phyloP scores from a whole-genome alignment of 2,797 vertebrate species.

The Poecile montanus region DNA sequence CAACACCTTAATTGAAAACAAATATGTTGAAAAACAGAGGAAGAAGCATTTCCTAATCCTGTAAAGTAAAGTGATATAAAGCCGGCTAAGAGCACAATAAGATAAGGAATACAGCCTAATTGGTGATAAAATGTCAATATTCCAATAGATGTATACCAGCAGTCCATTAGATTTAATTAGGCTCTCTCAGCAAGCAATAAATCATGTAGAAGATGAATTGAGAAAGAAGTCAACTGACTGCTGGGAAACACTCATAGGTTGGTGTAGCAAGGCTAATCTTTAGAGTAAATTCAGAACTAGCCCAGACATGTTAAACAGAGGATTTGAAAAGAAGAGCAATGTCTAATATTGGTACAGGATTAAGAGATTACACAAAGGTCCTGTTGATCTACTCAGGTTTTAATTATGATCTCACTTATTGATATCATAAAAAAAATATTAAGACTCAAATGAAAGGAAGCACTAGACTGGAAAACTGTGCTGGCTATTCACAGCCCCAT shows the following conservation, averaged over 20 bases:
- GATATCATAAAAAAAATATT: not conserved
- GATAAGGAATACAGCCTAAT: conserved; percentile 67
- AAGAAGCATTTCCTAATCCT: conserved; percentile 36
- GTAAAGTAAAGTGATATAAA: conserved; percentile 50
- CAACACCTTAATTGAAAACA: not conserved
- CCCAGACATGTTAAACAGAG: not conserved
- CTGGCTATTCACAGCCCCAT: accelerated
- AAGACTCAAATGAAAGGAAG: not conserved
- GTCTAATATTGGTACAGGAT: conserved; percentile 33
- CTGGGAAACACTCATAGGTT: conserved; percentile 30
- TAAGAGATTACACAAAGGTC: conserved; percentile 19
- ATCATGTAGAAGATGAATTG: conserved; percentile 57
- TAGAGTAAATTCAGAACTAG: not conserved
- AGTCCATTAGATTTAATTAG: conserved; percentile 71
- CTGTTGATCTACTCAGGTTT: not conserved
- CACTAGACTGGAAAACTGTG: not conserved
- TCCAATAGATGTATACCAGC: conserved; percentile 54
- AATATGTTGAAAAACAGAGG: not conserved
- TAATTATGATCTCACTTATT: conserved; percentile 32
- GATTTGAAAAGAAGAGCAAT: not conserved
- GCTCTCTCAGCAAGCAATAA: conserved; percentile 66
- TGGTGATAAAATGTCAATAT: conserved; percentile 77
- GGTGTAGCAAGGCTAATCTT: conserved; percentile 41
- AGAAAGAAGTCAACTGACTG: conserved; percentile 54
- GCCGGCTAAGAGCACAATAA: conserved; percentile 56